A percentile compares a stretch with the other conserved stretches of the same genome.
These are phyloP conservation scores for Gymnodraco acuticeps DNA, from an alignment of 2,797 vertebrate species.

Conservation along the genomic window DNA sequence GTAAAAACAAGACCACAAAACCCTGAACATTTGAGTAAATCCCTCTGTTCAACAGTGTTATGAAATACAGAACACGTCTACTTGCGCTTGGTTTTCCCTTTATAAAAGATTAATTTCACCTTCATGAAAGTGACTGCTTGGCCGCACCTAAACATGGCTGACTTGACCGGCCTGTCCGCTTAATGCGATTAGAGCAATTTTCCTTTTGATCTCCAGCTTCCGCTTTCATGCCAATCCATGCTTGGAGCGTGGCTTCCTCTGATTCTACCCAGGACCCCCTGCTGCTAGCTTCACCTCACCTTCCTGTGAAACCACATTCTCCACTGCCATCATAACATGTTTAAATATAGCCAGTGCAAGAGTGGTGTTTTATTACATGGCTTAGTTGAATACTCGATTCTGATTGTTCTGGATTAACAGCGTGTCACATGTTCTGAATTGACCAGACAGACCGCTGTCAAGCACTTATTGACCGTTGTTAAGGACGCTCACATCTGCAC, in stretches of 20 bases:
- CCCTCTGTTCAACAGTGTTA: constrained; percentile 8
- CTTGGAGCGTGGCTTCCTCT: constrained; percentile 39
- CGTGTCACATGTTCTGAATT: no score
- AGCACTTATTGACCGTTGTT: no score
- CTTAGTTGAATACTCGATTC: no score
- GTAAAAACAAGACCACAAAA: constrained; percentile 27
- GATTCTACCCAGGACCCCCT: constrained; percentile 35
- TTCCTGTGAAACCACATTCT: constrained; percentile 38
- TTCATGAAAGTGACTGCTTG: constrained; percentile 38
- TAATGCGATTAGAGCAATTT: constrained; percentile 65
- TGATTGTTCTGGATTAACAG: no score
- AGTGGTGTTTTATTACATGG: constrained; percentile 6
- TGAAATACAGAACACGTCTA: constrained; percentile 17
- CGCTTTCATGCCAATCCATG: constrained; percentile 57
- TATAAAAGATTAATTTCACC: constrained; percentile 7
- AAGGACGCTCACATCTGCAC: no score
- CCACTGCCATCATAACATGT: constrained; percentile 5
- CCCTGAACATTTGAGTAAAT: constrained; percentile 22
- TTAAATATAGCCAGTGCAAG: background rate
- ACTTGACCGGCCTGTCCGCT: constrained; percentile 37
- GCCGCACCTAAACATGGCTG: constrained; percentile 54
- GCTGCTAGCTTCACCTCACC: constrained; percentile 47
- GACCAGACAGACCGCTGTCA: no score
- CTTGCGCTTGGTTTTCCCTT: constrained; percentile 1
- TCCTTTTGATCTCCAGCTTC: constrained; percentile 74